Evolutionary conservation across 2,113 vertebrate species (phyloP), one percentile per base, ranked within the genome.

Genomic region (Psilopogon haemacephalus): DNA sequence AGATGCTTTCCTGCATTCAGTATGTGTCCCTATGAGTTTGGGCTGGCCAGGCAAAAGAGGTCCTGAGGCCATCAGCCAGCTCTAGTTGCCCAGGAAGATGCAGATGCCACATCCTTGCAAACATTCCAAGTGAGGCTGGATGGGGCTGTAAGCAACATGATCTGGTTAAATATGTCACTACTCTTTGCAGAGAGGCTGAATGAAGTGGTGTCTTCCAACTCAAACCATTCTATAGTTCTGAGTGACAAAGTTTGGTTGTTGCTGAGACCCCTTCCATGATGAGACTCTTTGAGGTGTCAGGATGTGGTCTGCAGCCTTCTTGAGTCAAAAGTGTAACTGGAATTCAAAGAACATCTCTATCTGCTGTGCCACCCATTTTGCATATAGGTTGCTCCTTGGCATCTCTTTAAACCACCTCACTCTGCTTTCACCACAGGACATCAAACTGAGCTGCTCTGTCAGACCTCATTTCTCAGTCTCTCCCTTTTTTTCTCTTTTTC

Each of bases 331-430:
- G 30, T 15, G 14, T 32, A 3, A 37, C 19, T 38, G 21, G 2
- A 17, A 3, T 59, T 35, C 16, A 9, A 32, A 56, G 14, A 52
- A 8, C 21, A 60, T 4, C 40, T 9, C 11, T 42, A 8, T 42
- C n/a, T 26, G 20, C 13, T 12, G 5, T 28, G 15, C 10, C 28
- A 20, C 14, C 6, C 24, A 8, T 8, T 73, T 40, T 63, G 24
- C 21, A 8, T 3, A 6, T 0, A 0, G 6, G 7, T 3, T 84
- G 64, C 5, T 27, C 30, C 19, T 84, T 8, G 2, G 13, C 46
- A 81, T 7, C 20, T 9, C 12, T 63, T 82, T 3, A 0, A 16
- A 16, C 6, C 9, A 2, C 0, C 0, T 32, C 62, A 20, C 15
- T 64, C n/a, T 71, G 23, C 30, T 42, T 75, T 38, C 17, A 2